phyloP scores from a whole-genome alignment of 2,113 vertebrate genomes.

The Burhinus oedicnemus region DNA sequence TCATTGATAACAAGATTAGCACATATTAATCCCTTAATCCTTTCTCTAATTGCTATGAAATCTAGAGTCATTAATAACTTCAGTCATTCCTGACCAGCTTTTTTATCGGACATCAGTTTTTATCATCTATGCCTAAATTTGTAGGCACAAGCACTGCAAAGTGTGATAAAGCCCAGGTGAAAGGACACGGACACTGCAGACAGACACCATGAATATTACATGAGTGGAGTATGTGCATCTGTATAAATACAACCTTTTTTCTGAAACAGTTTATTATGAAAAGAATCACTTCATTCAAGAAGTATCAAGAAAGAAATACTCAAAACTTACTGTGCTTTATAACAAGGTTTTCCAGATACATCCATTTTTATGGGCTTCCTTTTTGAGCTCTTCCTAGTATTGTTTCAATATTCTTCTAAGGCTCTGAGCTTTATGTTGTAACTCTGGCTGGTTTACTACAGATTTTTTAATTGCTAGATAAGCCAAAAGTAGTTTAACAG shows the following conservation, averaged over 20 bases:
- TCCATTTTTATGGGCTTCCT: neutral
- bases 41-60: constrained; percentile 26
- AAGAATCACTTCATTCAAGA: neutral
- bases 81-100: neutral
- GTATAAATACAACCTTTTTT: neutral
- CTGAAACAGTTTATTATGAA: neutral
- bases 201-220: neutral
- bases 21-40: constrained; percentile 31
- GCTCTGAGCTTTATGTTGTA: neutral
- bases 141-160: neutral
- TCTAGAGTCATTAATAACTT: neutral
- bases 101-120: neutral
- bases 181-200: neutral
- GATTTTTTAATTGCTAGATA: neutral
- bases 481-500: neutral
- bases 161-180: neutral
- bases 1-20: constrained; percentile 35
- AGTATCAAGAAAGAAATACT: neutral
- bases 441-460: neutral
- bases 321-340: neutral
- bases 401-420: neutral
- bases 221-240: neutral
- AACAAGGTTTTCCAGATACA: neutral
- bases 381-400: neutral
- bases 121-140: neutral